Base-by-base conservation (phyloP, 1,140 invertebrate species). In the Amyelois transitella region DNA sequence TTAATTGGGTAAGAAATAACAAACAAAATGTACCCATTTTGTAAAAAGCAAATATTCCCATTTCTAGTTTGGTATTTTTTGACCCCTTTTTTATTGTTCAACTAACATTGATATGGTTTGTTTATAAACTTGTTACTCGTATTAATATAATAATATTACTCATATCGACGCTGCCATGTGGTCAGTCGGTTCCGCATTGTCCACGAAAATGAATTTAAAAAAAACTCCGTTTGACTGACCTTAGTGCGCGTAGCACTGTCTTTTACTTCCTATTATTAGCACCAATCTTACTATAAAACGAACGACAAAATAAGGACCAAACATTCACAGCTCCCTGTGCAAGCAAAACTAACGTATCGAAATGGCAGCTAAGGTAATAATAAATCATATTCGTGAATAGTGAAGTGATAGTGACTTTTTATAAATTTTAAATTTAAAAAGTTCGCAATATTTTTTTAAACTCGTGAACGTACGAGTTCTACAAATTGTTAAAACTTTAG, bases 281-380 rank as follows among this genome's bases (percentile, higher is more conserved):
- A 62, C 62, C 55, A 55, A 80, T 73, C 63, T 71, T 76, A 77
- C 58, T 85, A 84, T 85, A 85, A 69, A 86, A 83, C 77, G 72
- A 65, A 68, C 69, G 55, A 66, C 51, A 48, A 63, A 61, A 62
- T 68, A 69, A 60, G 75, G 75, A 78, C 57, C 67, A 66, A 77
- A 67, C 81, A 87, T 82, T 87, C 81, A 77, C 81, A 77, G 77
- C 77, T 69, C 73, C 75, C 77, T 81, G 80, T 85, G 75, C 76
- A 82, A 74, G 64, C 58, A 69, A 74, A 75, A 59, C 66, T 74
- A 75, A 81, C 78, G 66, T 74, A 62, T 72, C 70, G 64, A 84
- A 86, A 86, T 86, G 83, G 81, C 80, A 77, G 80, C 80, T 77
- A 86, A 86, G 83, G 83, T 86, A 63, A 66, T 51, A n/a, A n/a